These are phyloP conservation scores for Priocnemis perturbator DNA, from an alignment of 2,888 invertebrate species.

Conservation along the genomic window DNA sequence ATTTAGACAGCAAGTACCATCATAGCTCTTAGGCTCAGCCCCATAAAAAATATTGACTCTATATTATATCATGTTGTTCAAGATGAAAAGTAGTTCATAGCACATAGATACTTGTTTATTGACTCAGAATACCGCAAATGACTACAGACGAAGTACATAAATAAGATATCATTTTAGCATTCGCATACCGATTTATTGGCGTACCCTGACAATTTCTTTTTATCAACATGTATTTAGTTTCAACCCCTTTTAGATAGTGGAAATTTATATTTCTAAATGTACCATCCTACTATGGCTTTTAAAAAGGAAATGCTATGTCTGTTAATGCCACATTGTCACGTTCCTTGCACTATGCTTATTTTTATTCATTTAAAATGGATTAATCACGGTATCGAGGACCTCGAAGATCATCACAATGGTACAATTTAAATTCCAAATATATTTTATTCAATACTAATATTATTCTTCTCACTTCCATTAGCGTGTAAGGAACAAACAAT, in stretches of 20 bases:
- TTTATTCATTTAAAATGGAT: not conserved
- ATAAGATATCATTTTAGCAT: too few species aligned
- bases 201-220: too few species aligned
- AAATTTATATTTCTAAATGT: too few species aligned
- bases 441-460: conserved; percentile 63
- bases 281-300: too few species aligned
- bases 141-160: too few species aligned
- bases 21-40: not conserved
- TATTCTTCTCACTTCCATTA: conserved; percentile 33
- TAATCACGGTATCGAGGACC: conserved; percentile 26
- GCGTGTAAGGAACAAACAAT: conserved; percentile 33
- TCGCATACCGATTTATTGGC: too few species aligned
- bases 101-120: conserved; percentile 8
- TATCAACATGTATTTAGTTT: too few species aligned
- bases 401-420: conserved; percentile 34
- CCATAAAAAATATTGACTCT: conserved; percentile 20
- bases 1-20: conserved; percentile 2
- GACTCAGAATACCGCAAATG: conserved; percentile 4
- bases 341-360: conserved; percentile 2
- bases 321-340: not conserved
- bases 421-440: conserved; percentile 63
- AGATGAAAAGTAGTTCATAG: conserved; percentile 9
- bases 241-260: too few species aligned
- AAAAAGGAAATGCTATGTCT: too few species aligned
- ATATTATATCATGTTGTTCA: conserved; percentile 36